Evolutionary conservation across 2,888 invertebrate species (phyloP), one percentile per base, ranked within the genome.

Genomic region (Watsonalla cultraria): DNA sequence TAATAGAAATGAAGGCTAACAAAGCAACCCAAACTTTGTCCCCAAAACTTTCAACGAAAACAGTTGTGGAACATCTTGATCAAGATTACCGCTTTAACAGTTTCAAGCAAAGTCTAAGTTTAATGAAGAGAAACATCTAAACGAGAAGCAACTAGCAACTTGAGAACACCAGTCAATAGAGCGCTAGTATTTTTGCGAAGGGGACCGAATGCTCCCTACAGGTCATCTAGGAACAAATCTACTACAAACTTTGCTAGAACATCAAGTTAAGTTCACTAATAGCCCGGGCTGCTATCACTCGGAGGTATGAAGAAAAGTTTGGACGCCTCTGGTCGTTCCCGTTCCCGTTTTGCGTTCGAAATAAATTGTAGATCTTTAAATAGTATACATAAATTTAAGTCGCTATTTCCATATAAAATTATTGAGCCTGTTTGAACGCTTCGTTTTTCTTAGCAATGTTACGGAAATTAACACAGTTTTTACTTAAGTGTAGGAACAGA

Each of bases 191-290:
- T 68, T 70, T 62, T 66, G 62, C 42, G 53, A 52, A 37, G 34
- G 51, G 45, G 37, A 42, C 56, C 58, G 65, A 58, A 65, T 78
- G 79, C 57, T 59, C 54, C 51, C 62, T 81, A 82, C 82, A 80
- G 80, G 70, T 72, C 75, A 77, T 80, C 81, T 72, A 65, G 68
- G 71, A 78, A 80, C 78, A 81, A 82, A 80, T 82, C 76, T 76
- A 61, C 66, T 68, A 79, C 68, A 71, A 71, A 74, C 73, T 72
- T 64, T 63, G 57, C 56, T 49, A 35, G 57, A 62, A 62, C 66
- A 68, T 71, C 63, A 66, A 67, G 68, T 71, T 70, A 66, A 68
- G 63, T 65, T 51, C 65, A 58, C 64, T 64, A 60, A 66, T 61
- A 66, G 65, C 53, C 54, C 56, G 54, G 54, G 53, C 55, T 59